Evolutionary conservation across 2,797 vertebrate genomes (phyloP).

Genomic region (Anabacerthia variegaticeps): DNA sequence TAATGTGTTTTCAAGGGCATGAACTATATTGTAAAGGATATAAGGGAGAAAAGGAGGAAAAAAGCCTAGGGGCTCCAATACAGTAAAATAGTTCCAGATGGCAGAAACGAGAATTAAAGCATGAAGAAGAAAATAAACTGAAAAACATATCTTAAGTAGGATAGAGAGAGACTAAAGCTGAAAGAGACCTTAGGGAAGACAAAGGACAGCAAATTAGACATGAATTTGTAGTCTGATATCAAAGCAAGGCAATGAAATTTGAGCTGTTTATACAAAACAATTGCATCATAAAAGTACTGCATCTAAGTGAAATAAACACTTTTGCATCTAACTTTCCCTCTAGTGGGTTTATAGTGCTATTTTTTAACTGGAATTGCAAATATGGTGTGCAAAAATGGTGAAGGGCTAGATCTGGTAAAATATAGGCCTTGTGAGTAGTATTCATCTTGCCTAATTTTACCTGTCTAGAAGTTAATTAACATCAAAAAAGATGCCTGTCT

Average conservation of each 20-base stretch:
- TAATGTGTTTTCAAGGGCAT: neutral
- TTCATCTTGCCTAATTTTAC: neutral
- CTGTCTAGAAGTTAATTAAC: neutral
- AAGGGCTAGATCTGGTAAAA: neutral
- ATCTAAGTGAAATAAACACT: neutral
- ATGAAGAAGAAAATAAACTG: conserved; percentile 14
- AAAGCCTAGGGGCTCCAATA: neutral
- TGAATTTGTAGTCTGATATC: neutral
- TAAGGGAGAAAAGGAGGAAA: neutral
- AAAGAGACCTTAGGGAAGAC: conserved; percentile 19
- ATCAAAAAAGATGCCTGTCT: neutral
- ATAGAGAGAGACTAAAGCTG: conserved; percentile 10
- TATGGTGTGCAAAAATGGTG: neutral
- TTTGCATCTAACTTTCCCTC: neutral
- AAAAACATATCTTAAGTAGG: neutral
- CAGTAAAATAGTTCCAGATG: neutral
- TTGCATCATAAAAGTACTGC: neutral
- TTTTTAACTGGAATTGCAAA: neutral
- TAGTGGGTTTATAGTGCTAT: neutral
- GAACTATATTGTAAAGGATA: neutral
- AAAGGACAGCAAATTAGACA: conserved; percentile 26
- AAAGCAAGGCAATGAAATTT: neutral
- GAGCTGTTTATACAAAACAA: neutral
- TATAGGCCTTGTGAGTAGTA: neutral
- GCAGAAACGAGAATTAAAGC: conserved; percentile 4